phyloP scores from a whole-genome alignment of 2,797 vertebrate species.

The Danio kyathit region DNA sequence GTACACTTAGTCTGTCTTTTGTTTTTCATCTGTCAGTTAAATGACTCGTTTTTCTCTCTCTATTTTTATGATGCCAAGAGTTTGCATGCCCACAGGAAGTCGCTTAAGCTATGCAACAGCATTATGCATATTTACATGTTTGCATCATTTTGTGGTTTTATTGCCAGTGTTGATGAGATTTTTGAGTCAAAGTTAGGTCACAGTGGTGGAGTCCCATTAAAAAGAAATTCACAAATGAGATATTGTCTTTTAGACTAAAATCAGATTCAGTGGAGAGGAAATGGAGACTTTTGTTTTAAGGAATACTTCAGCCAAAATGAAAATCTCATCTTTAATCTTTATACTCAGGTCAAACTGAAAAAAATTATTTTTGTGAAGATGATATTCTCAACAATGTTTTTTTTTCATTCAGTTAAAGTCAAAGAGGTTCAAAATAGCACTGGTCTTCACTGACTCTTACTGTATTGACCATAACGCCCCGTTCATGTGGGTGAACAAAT shows the following conservation, averaged over 20 bases:
- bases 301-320: too few species aligned
- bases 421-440: background rate
- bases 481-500: too few species aligned
- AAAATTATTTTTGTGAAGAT: too few species aligned
- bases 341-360: too few species aligned
- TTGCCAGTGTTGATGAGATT: background rate
- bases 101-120: background rate
- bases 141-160: constrained; percentile 16
- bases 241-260: background rate
- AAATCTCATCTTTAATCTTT: too few species aligned
- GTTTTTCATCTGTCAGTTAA: constrained; percentile 2
- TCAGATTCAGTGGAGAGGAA: background rate
- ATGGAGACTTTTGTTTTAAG: background rate
- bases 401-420: background rate
- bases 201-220: background rate
- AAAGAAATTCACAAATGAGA: background rate
- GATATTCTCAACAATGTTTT: background rate
- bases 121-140: background rate
- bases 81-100: background rate
- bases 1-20: constrained; percentile 1
- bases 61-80: background rate
- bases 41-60: background rate
- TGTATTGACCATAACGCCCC: too few species aligned
- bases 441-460: too few species aligned
- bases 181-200: background rate